Conservation (phyloP, 1,140 invertebrate genomes). For the Lerema accius region DNA sequence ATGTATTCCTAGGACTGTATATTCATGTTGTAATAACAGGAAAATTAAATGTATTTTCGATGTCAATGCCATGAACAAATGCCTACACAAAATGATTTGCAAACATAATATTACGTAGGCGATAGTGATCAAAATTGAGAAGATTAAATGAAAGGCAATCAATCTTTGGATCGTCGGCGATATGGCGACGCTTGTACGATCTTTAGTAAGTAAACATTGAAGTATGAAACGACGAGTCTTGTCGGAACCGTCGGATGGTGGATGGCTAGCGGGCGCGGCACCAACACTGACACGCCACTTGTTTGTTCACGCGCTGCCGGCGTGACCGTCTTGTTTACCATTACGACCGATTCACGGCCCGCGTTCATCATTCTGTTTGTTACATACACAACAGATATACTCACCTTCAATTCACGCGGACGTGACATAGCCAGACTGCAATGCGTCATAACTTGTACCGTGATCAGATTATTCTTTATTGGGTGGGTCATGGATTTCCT, state of each 20-base stretch:
- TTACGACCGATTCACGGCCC: conserved; percentile 59
- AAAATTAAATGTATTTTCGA: too few relatives aligned
- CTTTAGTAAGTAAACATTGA: conserved; percentile 47
- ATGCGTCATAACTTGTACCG: conserved; percentile 13
- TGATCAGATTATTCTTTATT: neutral
- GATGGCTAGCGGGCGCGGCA: conserved; percentile 50
- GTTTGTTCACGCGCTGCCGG: conserved; percentile 78
- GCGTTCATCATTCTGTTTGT: conserved; percentile 54
- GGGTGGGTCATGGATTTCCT: neutral
- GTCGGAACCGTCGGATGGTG: too few relatives aligned
- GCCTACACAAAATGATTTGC: too few relatives aligned
- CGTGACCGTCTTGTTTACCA: conserved; percentile 79
- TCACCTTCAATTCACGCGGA: conserved; percentile 15
- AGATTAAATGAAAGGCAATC: too few relatives aligned
- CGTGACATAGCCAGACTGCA: neutral
- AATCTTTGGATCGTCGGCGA: too few relatives aligned
- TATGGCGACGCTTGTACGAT: too few relatives aligned
- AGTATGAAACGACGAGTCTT: too few relatives aligned
- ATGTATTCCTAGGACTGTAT: too few relatives aligned
- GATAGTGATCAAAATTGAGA: too few relatives aligned
- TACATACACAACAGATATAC: conserved; percentile 17
- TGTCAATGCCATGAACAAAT: conserved; percentile 28
- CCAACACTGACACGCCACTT: conserved; percentile 66
- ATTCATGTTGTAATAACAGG: too few relatives aligned
- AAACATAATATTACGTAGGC: too few relatives aligned